phyloP scores from a whole-genome alignment of 2,113 vertebrate species.

The Corythaeola cristata region DNA sequence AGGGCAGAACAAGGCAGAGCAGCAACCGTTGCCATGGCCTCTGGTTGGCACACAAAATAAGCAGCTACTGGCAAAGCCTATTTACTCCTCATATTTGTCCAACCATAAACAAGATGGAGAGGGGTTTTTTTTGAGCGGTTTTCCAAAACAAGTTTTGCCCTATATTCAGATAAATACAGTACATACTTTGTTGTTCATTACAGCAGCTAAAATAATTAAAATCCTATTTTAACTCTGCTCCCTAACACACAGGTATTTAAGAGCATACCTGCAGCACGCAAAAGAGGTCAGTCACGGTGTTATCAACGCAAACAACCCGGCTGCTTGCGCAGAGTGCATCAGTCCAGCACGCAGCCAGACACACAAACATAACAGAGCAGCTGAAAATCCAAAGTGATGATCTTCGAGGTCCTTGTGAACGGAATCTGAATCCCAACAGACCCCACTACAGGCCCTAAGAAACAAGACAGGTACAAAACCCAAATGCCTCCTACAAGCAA shows the following conservation, averaged over 20 bases:
- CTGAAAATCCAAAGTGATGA: too few relatives aligned
- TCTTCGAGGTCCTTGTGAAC: background rate
- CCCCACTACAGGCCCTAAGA: background rate
- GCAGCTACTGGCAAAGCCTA: constrained; percentile 16
- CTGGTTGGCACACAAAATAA: background rate
- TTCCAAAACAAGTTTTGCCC: background rate
- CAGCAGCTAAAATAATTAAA: background rate
- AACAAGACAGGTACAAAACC: background rate
- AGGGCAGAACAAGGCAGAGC: constrained; percentile 1
- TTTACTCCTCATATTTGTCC: background rate
- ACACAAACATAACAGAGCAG: background rate
- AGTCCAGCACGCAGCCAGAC: background rate
- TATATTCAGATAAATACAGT: background rate
- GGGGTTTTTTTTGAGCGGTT: background rate
- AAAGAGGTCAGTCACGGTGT: background rate
- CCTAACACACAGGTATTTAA: background rate
- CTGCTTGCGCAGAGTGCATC: background rate
- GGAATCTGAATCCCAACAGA: background rate
- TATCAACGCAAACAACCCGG: background rate
- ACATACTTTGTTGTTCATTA: background rate
- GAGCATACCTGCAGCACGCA: background rate
- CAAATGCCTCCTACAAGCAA: background rate
- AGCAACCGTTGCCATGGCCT: background rate
- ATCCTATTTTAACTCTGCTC: background rate
- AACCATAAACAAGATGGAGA: background rate